phyloP scores from a whole-genome alignment of 2,888 invertebrate genomes.

The Macaria liturata region DNA sequence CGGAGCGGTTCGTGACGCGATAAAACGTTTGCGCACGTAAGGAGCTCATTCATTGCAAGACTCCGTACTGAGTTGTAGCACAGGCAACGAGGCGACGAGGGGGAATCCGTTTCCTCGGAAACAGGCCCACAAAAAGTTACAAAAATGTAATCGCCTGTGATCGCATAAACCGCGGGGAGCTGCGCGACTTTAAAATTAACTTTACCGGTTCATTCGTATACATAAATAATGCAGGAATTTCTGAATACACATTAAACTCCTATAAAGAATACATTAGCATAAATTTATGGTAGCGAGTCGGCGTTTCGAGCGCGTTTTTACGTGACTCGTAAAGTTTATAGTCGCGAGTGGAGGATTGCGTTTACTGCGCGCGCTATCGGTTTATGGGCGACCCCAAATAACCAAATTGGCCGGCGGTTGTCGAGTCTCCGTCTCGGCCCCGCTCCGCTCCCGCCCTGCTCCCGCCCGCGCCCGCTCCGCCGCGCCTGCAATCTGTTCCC shows the following conservation, averaged over 20 bases:
- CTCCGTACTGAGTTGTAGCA: no score
- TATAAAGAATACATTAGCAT: slow-evolving; percentile 84
- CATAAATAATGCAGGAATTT: slow-evolving; percentile 83
- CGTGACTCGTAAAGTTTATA: slow-evolving; percentile 83
- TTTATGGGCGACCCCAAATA: slow-evolving; percentile 82
- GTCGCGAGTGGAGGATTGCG: slow-evolving; percentile 83
- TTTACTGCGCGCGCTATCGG: slow-evolving; percentile 81
- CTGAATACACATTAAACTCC: slow-evolving; percentile 83
- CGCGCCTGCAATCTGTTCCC: slow-evolving; percentile 44
- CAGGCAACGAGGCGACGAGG: not conserved
- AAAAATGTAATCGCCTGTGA: slow-evolving; percentile 66
- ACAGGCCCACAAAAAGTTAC: slow-evolving; percentile 55
- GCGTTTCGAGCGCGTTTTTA: slow-evolving; percentile 82
- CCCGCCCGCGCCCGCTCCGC: slow-evolving; percentile 29
- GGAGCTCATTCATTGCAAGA: slow-evolving; percentile 48
- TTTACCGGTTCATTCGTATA: slow-evolving; percentile 82
- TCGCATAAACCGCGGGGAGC: slow-evolving; percentile 70
- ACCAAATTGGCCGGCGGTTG: slow-evolving; percentile 76
- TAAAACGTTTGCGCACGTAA: slow-evolving; percentile 45
- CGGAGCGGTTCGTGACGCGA: slow-evolving; percentile 39
- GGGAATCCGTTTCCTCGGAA: slow-evolving; percentile 54
- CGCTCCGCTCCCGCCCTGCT: slow-evolving; percentile 32
- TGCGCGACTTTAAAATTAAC: slow-evolving; percentile 81
- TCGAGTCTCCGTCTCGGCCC: slow-evolving; percentile 44
- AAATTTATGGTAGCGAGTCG: slow-evolving; percentile 82